Percentiles rank a stretch among this genome's conserved stretches.
phyloP scores from a whole-genome alignment of 2,888 invertebrate genomes.

The Thera britannica region DNA sequence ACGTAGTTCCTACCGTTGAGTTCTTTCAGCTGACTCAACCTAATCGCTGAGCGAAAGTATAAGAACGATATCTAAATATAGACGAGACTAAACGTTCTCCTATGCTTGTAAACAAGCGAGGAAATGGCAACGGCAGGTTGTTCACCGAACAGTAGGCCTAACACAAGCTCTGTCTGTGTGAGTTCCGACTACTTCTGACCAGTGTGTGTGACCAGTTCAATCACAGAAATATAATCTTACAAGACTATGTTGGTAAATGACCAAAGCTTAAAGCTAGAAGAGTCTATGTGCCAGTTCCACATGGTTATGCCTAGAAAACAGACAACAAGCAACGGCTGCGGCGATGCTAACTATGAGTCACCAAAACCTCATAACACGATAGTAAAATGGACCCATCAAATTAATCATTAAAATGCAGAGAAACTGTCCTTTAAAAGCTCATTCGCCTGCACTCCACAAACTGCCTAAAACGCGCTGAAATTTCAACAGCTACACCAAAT shows the following conservation, averaged over 20 bases:
- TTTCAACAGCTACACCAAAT: slow-evolving; percentile 24
- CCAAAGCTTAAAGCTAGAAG: neutral
- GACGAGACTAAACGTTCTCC: slow-evolving; percentile 17
- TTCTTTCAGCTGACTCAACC: neutral
- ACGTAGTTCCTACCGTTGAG: too few species aligned
- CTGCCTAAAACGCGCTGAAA: slow-evolving; percentile 29
- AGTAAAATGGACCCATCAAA: neutral
- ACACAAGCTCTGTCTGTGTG: slow-evolving; percentile 21
- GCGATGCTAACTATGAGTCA: neutral
- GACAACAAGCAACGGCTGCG: too few species aligned
- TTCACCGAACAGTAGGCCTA: slow-evolving; percentile 9
- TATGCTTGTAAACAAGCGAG: slow-evolving; percentile 14
- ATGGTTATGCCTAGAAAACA: too few species aligned
- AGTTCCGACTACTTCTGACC: too few species aligned
- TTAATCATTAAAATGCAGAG: slow-evolving; percentile 16
- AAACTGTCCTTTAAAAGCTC: slow-evolving; percentile 34
- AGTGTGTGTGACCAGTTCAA: too few species aligned
- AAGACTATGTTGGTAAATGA: neutral
- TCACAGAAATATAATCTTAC: too few species aligned
- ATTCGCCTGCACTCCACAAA: slow-evolving; percentile 32
- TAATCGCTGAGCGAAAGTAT: neutral
- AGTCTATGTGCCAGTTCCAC: neutral
- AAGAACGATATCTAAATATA: slow-evolving; percentile 6
- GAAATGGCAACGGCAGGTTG: slow-evolving; percentile 9
- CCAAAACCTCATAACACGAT: neutral